A percentile compares a stretch with the other conserved stretches of the same genome.
These are phyloP conservation scores for Notamacropus eugenii DNA, from an alignment of 2,797 vertebrate species.

Conservation along the genomic window DNA sequence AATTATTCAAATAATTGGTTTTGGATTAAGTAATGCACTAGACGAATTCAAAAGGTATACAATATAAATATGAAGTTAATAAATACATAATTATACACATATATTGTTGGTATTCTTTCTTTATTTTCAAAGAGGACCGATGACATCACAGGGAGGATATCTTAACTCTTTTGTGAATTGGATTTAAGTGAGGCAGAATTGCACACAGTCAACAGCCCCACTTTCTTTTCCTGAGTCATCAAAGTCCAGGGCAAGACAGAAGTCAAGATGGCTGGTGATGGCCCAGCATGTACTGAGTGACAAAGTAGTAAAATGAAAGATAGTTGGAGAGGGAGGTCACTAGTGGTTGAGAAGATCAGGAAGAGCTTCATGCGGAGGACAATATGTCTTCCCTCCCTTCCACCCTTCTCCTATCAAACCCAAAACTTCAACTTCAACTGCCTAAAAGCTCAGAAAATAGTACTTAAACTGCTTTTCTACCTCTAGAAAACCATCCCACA, in stretches of 20 bases:
- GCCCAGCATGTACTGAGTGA: background rate
- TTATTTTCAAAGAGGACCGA: background rate
- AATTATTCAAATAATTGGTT: background rate
- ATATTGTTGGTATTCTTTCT: background rate
- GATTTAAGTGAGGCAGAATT: background rate
- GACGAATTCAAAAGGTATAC: background rate
- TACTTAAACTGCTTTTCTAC: constrained; percentile 2
- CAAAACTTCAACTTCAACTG: background rate
- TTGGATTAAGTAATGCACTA: background rate
- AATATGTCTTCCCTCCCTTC: background rate
- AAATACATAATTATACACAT: background rate
- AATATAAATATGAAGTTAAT: background rate
- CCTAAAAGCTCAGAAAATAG: background rate
- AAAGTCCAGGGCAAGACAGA: background rate
- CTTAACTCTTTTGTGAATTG: background rate
- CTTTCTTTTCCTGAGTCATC: background rate
- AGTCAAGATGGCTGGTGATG: background rate
- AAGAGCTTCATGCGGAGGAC: background rate
- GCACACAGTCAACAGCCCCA: background rate
- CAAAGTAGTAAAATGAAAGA: background rate
- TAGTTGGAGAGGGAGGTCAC: background rate
- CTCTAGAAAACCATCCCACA: constrained; percentile 61
- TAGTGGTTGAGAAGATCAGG: background rate
- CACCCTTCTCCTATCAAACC: background rate
- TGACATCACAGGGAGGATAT: background rate